phyloP scores from a whole-genome alignment of 64 coral and sea anemone species.

The Montipora efflorescens region DNA sequence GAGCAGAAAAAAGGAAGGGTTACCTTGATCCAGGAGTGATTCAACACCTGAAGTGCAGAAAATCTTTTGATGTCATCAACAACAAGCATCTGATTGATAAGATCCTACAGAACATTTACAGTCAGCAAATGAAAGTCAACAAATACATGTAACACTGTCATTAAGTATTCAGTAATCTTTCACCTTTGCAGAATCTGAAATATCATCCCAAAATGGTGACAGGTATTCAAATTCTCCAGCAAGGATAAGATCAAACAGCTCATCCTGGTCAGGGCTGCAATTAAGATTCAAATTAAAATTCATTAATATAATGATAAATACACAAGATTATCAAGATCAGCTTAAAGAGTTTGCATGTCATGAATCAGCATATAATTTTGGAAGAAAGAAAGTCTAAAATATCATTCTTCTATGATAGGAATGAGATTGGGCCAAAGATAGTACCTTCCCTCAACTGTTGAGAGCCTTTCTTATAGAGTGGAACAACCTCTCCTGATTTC shows the following conservation, averaged over 20 bases:
- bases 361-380: too few relatives aligned
- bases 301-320: background rate
- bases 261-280: slow-evolving; percentile 95
- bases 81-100: slow-evolving; percentile 94
- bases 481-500: too few relatives aligned
- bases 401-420: too few relatives aligned
- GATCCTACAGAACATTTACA: slow-evolving; percentile 65
- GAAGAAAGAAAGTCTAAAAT: too few relatives aligned
- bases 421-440: too few relatives aligned
- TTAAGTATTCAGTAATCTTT: background rate
- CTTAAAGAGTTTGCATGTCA: too few relatives aligned
- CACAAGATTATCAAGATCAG: too few relatives aligned
- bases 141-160: background rate
- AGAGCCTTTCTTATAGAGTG: too few relatives aligned
- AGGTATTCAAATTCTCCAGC: slow-evolving; percentile 95
- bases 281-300: background rate
- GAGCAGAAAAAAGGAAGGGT: background rate
- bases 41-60: slow-evolving; percentile 84
- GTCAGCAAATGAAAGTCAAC: background rate
- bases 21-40: slow-evolving; percentile 95
- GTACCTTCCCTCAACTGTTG: too few relatives aligned
- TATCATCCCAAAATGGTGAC: slow-evolving; percentile 98
- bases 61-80: slow-evolving; percentile 94
- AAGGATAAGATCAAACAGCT: slow-evolving; percentile 93
- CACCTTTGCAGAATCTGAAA: slow-evolving; percentile 95